Percentiles rank a stretch among this genome's conserved stretches.
Conservation (phyloP, 1,140 invertebrate genomes). For the Zaprionus kolodkinae region DNA sequence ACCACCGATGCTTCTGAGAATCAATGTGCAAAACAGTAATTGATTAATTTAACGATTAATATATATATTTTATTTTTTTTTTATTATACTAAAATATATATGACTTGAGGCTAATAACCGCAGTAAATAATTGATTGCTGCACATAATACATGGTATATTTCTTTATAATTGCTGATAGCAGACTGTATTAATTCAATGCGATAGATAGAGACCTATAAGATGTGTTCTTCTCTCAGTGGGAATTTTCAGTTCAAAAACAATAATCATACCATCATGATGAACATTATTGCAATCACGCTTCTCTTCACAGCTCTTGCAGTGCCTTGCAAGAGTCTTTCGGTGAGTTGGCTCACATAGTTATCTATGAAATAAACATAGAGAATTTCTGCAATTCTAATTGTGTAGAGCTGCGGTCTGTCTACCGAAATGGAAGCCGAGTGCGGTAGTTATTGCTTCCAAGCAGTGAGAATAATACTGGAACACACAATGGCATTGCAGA, state of each 20-base stretch:
- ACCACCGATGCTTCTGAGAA: constrained; percentile 36
- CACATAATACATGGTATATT: not conserved
- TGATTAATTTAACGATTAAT: not conserved
- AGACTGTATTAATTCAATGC: not conserved
- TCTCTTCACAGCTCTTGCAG: not conserved
- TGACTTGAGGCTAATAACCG: not conserved
- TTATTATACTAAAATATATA: not conserved
- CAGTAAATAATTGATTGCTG: not conserved
- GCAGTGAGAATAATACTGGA: not conserved
- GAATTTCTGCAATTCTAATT: not conserved
- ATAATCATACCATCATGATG: not conserved
- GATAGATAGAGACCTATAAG: not conserved
- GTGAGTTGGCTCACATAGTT: not conserved
- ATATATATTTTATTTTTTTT: not conserved
- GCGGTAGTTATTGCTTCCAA: constrained; percentile 11
- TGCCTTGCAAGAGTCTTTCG: not conserved
- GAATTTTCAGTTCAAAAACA: not conserved
- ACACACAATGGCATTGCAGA: constrained; percentile 9
- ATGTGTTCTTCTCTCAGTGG: not conserved
- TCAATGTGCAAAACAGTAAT: not conserved
- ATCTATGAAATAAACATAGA: not conserved
- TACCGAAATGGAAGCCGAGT: not conserved
- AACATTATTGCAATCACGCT: not conserved
- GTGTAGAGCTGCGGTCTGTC: not conserved
- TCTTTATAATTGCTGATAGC: not conserved